A percentile compares a stretch with the other conserved stretches of the same genome.
These are phyloP conservation scores for Enteromius thamalakanensis DNA, from an alignment of 2,797 vertebrate genomes.

Conservation along the genomic window DNA sequence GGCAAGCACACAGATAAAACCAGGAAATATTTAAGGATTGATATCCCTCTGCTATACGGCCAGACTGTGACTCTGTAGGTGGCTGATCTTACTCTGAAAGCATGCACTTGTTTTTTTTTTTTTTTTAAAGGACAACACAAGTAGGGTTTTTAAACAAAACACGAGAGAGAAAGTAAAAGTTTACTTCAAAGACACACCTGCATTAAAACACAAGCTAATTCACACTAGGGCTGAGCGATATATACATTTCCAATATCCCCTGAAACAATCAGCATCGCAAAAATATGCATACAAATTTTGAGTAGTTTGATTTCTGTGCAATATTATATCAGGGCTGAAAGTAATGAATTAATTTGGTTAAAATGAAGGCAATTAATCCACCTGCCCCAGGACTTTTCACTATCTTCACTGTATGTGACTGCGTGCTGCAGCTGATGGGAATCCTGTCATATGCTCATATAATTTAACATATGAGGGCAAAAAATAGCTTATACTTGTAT, in stretches of 20 bases:
- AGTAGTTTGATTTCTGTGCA: background rate
- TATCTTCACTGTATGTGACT: no score
- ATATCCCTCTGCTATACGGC: slow-evolving; percentile 63
- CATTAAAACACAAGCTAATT: slow-evolving; percentile 10
- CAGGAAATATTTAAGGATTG: slow-evolving; percentile 49
- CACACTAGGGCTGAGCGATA: slow-evolving; percentile 8
- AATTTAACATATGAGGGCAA: background rate
- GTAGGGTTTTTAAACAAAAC: slow-evolving; percentile 54
- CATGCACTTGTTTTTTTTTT: slow-evolving; percentile 52
- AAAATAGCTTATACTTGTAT: background rate
- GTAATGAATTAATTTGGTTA: background rate
- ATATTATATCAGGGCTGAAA: background rate
- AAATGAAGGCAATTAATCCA: no score
- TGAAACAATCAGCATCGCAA: background rate
- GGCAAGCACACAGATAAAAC: slow-evolving; percentile 46
- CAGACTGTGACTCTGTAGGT: slow-evolving; percentile 18
- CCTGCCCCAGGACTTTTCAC: no score
- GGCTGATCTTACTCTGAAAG: slow-evolving; percentile 42
- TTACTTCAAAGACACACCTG: slow-evolving; percentile 32
- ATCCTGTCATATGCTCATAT: no score
- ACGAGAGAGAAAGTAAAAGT: slow-evolving; percentile 27
- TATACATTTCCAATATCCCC: background rate
- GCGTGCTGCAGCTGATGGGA: no score
- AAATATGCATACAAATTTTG: background rate
- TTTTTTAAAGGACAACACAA: slow-evolving; percentile 64